Evolutionary conservation across 2,888 invertebrate genomes (phyloP), one percentile per base, ranked within the genome.

Genomic region (Himalopsyche anomala): DNA sequence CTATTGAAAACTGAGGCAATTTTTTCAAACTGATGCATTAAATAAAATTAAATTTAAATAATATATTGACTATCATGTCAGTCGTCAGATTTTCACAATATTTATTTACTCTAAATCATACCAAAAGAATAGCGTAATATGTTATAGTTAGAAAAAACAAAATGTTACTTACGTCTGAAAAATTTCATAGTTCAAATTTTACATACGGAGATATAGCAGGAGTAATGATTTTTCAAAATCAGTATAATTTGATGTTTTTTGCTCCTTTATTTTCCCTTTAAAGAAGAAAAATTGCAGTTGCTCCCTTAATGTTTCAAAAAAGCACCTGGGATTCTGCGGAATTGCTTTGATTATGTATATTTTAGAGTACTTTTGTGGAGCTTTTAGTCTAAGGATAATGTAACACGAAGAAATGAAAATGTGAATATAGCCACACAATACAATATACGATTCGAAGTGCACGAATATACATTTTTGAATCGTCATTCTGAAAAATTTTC

Each of bases 281-380:
- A 62, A 62, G 62, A 62, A 28, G 62, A 62, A 62, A 62, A 62
- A 62, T 62, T 62, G 62, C 62, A 62, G 19, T 62, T 28, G 62
- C 19, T 62, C 62, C 62, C 62, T 62, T 62, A 62, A 62, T 62
- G 62, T 62, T 28, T 62, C 62, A 62, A 62, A 62, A 62, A 62
- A 62, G 62, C 62, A 62, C 62, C 62, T 62, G 62, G 62, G 62
- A 62, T 62, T 62, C 19, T 62, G 62, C 62, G 62, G 28, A 62
- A 62, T 19, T 62, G 62, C 62, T 62, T 62, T 62, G 62, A 62
- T 62, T 62, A 62, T 62, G 62, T 62, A 19, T 62, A 62, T 62
- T 62, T 62, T 62, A 62, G 62, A 62, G 62, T 62, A 62, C 62
- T 62, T 28, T 62, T 62, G 62, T 4, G 62, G 62, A 19, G 62